A percentile compares a stretch with the other conserved stretches of the same genome.
Conservation (phyloP, 1,140 invertebrate species). For the Drosophila mojavensis region DNA sequence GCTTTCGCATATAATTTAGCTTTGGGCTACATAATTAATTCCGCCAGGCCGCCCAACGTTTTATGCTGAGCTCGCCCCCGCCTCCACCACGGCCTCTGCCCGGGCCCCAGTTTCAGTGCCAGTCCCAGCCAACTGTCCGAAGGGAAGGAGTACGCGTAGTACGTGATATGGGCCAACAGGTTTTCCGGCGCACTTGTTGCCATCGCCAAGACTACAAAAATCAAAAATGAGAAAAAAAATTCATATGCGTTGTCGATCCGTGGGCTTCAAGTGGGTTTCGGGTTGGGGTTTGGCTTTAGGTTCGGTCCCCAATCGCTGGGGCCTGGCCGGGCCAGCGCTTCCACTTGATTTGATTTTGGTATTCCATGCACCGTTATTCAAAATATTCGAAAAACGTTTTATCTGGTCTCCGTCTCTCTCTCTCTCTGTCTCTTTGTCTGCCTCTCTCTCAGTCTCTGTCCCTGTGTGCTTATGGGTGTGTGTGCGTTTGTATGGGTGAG, state of each 20-base stretch:
- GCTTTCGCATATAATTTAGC: conserved; percentile 82
- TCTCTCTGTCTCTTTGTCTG: conserved; percentile 6
- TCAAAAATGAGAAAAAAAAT: conserved; percentile 21
- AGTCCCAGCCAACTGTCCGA: not conserved
- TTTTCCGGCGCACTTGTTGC: conserved; percentile 75
- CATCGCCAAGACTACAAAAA: conserved; percentile 52
- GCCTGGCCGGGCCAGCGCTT: conserved; percentile 59
- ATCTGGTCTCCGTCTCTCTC: conserved; percentile 3
- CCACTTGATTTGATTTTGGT: conserved; percentile 83
- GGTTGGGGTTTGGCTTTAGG: conserved; percentile 8
- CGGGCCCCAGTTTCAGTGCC: conserved; percentile 15
- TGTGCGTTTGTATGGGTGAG: conserved; percentile 23
- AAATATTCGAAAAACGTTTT: conserved; percentile 83
- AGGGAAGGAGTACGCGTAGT: conserved; percentile 54
- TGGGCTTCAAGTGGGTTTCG: conserved; percentile 58
- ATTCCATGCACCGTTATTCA: conserved; percentile 82
- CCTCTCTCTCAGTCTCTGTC: not conserved
- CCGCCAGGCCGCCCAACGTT: conserved; percentile 68
- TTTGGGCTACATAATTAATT: conserved; percentile 83
- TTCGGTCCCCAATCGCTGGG: conserved; percentile 5
- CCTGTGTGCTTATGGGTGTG: conserved; percentile 18
- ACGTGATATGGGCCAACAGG: conserved; percentile 82
- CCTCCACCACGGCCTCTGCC: not conserved
- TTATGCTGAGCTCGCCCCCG: conserved; percentile 44
- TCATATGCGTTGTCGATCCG: conserved; percentile 73